Percentiles rank a stretch among this genome's conserved stretches.
Evolutionary conservation across 1,140 invertebrate genomes (phyloP).

Genomic region (Sinonovacula constricta): DNA sequence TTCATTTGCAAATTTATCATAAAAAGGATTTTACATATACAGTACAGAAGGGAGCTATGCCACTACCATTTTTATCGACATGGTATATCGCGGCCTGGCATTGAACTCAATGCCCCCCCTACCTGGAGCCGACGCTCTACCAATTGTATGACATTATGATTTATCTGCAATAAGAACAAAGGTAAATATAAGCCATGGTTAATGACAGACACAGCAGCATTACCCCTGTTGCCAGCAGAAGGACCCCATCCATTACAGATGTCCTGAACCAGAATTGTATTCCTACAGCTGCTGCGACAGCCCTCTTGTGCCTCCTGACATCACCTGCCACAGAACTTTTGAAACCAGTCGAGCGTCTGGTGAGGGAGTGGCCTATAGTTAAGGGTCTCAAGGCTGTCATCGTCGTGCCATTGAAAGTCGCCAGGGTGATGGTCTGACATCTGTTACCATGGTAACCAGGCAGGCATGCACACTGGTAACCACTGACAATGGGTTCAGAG

Average conservation of each 20-base stretch:
- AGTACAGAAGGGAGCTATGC: no score
- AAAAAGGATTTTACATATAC: no score
- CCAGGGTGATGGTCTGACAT: conserved; percentile 50
- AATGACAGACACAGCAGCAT: no score
- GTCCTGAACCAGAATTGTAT: conserved; percentile 33
- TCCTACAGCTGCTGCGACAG: not conserved
- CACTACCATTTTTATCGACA: no score
- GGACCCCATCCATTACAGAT: conserved; percentile 19
- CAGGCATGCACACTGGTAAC: conserved; percentile 90
- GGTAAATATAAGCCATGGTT: no score
- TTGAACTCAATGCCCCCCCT: not conserved
- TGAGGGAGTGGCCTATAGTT: not conserved
- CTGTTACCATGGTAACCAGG: conserved; percentile 88
- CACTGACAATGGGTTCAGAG: conserved; percentile 55
- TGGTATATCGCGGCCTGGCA: no score
- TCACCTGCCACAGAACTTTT: not conserved
- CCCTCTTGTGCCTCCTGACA: not conserved
- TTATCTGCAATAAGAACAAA: no score
- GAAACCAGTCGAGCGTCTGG: not conserved
- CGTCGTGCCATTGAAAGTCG: conserved; percentile 38
- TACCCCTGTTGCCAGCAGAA: conserved; percentile 28
- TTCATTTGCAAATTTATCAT: no score
- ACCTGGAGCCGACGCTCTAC: no score
- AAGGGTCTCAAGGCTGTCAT: conserved; percentile 1
- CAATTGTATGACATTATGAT: no score